Evolutionary conservation across 2,113 vertebrate species (phyloP).

Genomic region (Pseudorhombus dupliciocellatus): DNA sequence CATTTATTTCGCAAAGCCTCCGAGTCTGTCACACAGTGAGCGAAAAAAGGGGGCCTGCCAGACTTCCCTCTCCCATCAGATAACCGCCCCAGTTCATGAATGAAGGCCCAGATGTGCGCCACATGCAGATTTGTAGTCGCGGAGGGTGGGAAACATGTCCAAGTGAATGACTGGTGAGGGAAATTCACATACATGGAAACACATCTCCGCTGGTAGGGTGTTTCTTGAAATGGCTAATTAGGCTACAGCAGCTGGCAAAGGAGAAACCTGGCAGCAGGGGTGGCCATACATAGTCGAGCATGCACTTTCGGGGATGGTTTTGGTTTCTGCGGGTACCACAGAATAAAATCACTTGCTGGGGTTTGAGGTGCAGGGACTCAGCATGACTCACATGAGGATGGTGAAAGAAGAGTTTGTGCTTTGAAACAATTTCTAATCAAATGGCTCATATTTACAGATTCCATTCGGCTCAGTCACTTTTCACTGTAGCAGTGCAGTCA

Average conservation of each 20-base stretch:
- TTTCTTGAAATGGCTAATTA: constrained; percentile 78
- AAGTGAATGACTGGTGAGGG: constrained; percentile 60
- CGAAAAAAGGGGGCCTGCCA: constrained; percentile 42
- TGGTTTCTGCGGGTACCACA: constrained; percentile 39
- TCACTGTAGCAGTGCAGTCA: no score
- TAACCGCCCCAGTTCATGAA: constrained; percentile 65
- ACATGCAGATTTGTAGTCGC: constrained; percentile 67
- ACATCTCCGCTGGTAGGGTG: constrained; percentile 72
- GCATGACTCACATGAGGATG: neutral
- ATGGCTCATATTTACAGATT: neutral
- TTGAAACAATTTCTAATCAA: neutral
- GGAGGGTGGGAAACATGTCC: constrained; percentile 67
- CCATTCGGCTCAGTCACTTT: neutral
- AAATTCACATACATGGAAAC: constrained; percentile 75
- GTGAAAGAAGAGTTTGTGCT: constrained; percentile 6
- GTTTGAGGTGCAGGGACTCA: constrained; percentile 18
- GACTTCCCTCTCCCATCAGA: constrained; percentile 69
- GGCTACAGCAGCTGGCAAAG: constrained; percentile 70
- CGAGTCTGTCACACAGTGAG: constrained; percentile 54
- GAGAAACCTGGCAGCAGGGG: constrained; percentile 56
- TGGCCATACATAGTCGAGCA: constrained; percentile 42
- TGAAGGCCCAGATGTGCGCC: constrained; percentile 77
- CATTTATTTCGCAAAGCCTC: constrained; percentile 51
- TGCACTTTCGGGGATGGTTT: constrained; percentile 17
- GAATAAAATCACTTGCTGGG: constrained; percentile 13